Base-by-base conservation (phyloP, 2,888 invertebrate species). In the Caenorhabditis japonica region DNA sequence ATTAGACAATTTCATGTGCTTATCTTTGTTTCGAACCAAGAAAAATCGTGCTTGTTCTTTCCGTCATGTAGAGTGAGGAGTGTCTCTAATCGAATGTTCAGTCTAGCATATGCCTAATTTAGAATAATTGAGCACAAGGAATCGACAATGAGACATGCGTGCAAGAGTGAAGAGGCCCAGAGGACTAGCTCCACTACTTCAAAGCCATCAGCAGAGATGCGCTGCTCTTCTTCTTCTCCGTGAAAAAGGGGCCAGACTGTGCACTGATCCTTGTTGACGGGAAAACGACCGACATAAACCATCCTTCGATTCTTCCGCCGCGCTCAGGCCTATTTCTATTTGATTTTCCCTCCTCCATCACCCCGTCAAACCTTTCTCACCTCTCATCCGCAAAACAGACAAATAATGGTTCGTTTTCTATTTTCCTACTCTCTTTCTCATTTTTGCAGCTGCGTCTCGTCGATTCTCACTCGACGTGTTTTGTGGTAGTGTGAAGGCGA, bases 21-120 rank as follows among this genome's bases (percentile, higher is more conserved):
- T n/a, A n/a, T n/a, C n/a, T n/a, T n/a, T n/a, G n/a, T n/a, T n/a
- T n/a, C n/a, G n/a, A n/a, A n/a, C n/a, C n/a, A n/a, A n/a, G n/a
- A n/a, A n/a, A n/a, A n/a, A n/a, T n/a, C n/a, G n/a, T n/a, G n/a
- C n/a, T n/a, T n/a, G n/a, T n/a, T n/a, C n/a, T n/a, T n/a, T n/a
- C n/a, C n/a, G n/a, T n/a, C n/a, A n/a, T n/a, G n/a, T n/a, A 19
- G 59, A 60, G 25, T 51, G 60, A 60, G 43, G n/a, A n/a, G n/a
- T n/a, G n/a, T n/a, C n/a, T n/a, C 41, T 55, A 64, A 64, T 64
- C 39, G 49, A 64, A 55, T 55, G 55, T 49, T 47, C 55, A 64
- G 64, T 49, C 55, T 55, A 64, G 55, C 53, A 46, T 49, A 55
- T 64, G 47, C 34, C 55, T 64, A 64, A 55, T 64, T 64, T 64